Evolutionary conservation across 2,888 invertebrate genomes (phyloP), one percentile per base, ranked within the genome.

Genomic region (Ochropleura plecta): DNA sequence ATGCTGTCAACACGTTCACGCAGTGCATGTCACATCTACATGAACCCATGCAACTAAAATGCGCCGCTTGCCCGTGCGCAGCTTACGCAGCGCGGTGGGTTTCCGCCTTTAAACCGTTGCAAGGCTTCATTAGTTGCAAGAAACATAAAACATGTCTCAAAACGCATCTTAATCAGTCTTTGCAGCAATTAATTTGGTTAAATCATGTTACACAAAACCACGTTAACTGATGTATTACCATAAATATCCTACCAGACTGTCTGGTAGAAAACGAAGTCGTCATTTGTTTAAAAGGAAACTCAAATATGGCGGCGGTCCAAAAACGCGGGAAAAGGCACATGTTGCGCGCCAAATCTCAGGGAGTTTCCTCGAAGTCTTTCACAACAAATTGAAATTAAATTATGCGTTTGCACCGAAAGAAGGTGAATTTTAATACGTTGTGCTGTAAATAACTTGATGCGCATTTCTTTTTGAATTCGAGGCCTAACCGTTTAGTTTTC

Each of bases 301-400:
- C 76, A 73, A 87, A 83, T 57, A 88, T 88, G 88, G 88, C 88
- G 1, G 64, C 12, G 44, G 18, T 76, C 87, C 88, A 88, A 81
- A 82, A 73, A 70, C 62, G 73, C 62, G 77, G 65, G 70, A 78
- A 73, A 82, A 75, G 73, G 78, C 78, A 76, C n/a, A 81, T 44
- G 73, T 82, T 81, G 79, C 73, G 74, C 76, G 81, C 78, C 81
- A 79, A 86, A 60, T 64, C 16, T 81, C 82, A 80, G 74, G 77
- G 83, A 71, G 40, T 83, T 88, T 88, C 85, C 83, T 83, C 78
- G 81, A 84, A 87, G 44, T 42, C 42, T 83, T 85, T 83, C 80
- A 73, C 76, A 78, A 78, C 63, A 73, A 65, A 68, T 68, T 83
- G 64, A 60, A 82, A 82, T 77, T 71, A 71, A 75, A 83, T 79